Evolutionary conservation across 1,140 invertebrate species (phyloP), one percentile per base, ranked within the genome.

Genomic region (Leptinotarsa lineolata): DNA sequence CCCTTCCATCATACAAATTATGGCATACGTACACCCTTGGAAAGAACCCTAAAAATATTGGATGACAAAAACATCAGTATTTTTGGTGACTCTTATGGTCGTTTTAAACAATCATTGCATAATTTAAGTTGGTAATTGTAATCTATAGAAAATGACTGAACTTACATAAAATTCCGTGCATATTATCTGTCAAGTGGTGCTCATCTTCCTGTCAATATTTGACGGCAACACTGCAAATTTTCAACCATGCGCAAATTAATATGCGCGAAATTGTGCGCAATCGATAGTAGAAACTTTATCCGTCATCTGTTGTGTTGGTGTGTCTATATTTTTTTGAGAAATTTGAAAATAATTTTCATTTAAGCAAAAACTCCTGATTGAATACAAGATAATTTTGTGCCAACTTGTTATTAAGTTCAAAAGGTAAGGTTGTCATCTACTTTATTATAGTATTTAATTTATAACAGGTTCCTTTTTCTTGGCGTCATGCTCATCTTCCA

Each of bases 281-380:
- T 66, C 64, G 64, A 66, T 39, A 66, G n/a, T 18, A 66, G 39
- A 66, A 66, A 44, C 18, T 66, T 46, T 44, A 66, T 22, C 64
- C 64, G 64, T 66, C 64, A 66, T 66, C 64, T 66, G 64, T 66
- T 66, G 64, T 66, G 64, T 66, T 66, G 64, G 64, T 66, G 64
- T 66, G 64, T 46, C 64, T 66, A 18, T 66, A 66, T 66, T 66
- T 66, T 39, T 54, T 66, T 39, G 64, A 39, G 64, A 44, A 66
- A 18, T 66, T 66, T 44, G 24, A 24, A 66, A 44, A 39, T 30
- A 66, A 39, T 66, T 44, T 44, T 66, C 22, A 66, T 5, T 66
- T 44, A 39, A 66, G 16, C 64, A 66, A 66, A 66, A 66, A 15
- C 22, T 66, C 4, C 39, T 44, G 16, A n/a, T 44, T 39, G 39